These are phyloP conservation scores for Hofmannophila pseudospretella DNA, from an alignment of 2,888 invertebrate genomes.

Conservation along the genomic window DNA sequence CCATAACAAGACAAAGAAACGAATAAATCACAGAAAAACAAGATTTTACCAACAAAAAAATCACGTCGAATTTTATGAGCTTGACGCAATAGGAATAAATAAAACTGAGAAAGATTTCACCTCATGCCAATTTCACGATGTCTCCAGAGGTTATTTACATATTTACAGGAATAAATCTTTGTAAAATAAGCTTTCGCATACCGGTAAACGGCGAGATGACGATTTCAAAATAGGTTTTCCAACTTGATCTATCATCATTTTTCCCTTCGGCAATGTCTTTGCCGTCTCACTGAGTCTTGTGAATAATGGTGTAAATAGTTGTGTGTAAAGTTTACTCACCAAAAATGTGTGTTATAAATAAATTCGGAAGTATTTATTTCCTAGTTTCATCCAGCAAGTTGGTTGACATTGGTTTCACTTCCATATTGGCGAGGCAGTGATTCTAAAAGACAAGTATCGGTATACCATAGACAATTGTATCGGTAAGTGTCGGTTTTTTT, in stretches of 20 bases:
- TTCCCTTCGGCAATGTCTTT: not conserved
- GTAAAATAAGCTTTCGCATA: constrained; percentile 24
- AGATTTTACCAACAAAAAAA: constrained; percentile 1
- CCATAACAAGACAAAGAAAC: constrained; percentile 3
- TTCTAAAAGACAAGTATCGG: constrained; percentile 9
- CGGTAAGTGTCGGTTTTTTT: not conserved
- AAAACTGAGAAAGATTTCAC: constrained; percentile 26
- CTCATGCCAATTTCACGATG: constrained; percentile 32
- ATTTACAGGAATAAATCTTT: constrained; percentile 19
- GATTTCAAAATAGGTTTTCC: constrained; percentile 25
- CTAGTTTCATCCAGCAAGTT: constrained; percentile 56
- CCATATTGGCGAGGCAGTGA: constrained; percentile 68
- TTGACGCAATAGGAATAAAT: constrained; percentile 31
- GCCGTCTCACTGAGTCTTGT: no score
- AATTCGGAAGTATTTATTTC: constrained; percentile 65
- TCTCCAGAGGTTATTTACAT: constrained; percentile 25
- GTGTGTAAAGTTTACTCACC: constrained; percentile 49
- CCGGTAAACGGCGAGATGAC: constrained; percentile 47
- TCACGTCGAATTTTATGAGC: constrained; percentile 1
- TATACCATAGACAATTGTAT: constrained; percentile 11
- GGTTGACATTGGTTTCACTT: constrained; percentile 70
- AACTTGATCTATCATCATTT: not conserved
- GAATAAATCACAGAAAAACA: constrained; percentile 18
- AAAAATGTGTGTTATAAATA: constrained; percentile 41
- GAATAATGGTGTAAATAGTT: no score